Evolutionary conservation across 2,888 invertebrate species (phyloP).

Genomic region (Trachelus iudaicus): DNA sequence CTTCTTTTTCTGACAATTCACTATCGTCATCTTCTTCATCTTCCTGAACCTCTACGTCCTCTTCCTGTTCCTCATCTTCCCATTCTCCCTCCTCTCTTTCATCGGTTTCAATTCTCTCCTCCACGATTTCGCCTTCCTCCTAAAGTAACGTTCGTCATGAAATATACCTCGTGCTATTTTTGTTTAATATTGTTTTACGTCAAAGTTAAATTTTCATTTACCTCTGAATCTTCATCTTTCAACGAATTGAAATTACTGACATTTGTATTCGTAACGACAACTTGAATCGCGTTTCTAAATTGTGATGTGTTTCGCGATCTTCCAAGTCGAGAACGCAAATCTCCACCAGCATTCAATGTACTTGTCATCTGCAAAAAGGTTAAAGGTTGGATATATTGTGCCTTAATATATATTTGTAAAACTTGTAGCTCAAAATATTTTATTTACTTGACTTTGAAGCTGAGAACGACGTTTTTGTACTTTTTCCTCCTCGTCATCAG

Average conservation of each 20-base stretch:
- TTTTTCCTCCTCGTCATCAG: slow-evolving; percentile 85
- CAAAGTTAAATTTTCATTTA: slow-evolving; percentile 13
- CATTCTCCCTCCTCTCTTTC: slow-evolving; percentile 13
- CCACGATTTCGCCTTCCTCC: slow-evolving; percentile 38
- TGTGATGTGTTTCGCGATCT: slow-evolving; percentile 33
- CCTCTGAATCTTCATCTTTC: slow-evolving; percentile 42
- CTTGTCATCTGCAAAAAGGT: background rate
- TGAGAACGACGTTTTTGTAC: slow-evolving; percentile 61
- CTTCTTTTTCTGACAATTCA: slow-evolving; percentile 70
- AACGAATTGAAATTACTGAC: slow-evolving; percentile 32
- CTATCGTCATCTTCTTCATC: slow-evolving; percentile 46
- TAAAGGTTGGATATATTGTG: background rate
- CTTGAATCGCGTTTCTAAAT: slow-evolving; percentile 53
- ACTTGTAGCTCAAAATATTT: background rate
- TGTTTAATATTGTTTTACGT: background rate
- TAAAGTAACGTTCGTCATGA: background rate
- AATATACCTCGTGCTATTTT: background rate
- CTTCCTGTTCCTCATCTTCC: slow-evolving; percentile 33
- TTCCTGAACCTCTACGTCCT: slow-evolving; percentile 37
- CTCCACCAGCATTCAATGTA: slow-evolving; percentile 24
- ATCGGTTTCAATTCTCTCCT: slow-evolving; percentile 28
- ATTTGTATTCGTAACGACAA: slow-evolving; percentile 53
- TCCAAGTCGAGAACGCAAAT: slow-evolving; percentile 52
- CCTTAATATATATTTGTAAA: slow-evolving; percentile 4
- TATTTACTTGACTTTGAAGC: slow-evolving; percentile 40